phyloP scores from a whole-genome alignment of 2,888 invertebrate species.

The Papilio protenor region DNA sequence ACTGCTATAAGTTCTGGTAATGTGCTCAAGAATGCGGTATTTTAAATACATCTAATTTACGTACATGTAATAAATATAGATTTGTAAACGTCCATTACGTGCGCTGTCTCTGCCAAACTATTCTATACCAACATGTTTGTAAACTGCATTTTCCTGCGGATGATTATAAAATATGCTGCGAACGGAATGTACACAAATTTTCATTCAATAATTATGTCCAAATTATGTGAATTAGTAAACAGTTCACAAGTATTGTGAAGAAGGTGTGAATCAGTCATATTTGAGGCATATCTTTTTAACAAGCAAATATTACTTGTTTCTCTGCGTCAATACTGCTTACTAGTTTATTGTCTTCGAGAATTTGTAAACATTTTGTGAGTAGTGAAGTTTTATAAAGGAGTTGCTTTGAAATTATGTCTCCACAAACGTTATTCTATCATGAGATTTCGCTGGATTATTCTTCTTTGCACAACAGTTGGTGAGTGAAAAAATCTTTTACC shows the following conservation, averaged over 20 bases:
- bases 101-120: neutral
- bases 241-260: neutral
- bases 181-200: constrained; percentile 23
- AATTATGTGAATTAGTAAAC: constrained; percentile 10
- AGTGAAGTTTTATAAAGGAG: constrained; percentile 1
- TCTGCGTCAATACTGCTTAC: neutral
- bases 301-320: neutral
- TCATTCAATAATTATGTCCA: constrained; percentile 7
- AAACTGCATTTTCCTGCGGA: constrained; percentile 32
- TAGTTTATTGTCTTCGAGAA: neutral
- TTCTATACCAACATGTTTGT: constrained; percentile 27
- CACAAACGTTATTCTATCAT: constrained; percentile 6
- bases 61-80: constrained; percentile 40
- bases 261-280: neutral
- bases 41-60: constrained; percentile 27
- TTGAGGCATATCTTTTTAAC: neutral
- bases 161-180: constrained; percentile 12
- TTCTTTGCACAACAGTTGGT: constrained; percentile 27
- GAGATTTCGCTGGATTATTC: constrained; percentile 9
- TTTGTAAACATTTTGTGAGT: constrained; percentile 35
- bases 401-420: neutral
- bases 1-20: neutral
- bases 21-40: neutral
- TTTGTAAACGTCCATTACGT: constrained; percentile 43
- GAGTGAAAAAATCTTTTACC: neutral